Evolutionary conservation across 2,888 invertebrate species (phyloP).

Genomic region (Athripsodes cinereus): DNA sequence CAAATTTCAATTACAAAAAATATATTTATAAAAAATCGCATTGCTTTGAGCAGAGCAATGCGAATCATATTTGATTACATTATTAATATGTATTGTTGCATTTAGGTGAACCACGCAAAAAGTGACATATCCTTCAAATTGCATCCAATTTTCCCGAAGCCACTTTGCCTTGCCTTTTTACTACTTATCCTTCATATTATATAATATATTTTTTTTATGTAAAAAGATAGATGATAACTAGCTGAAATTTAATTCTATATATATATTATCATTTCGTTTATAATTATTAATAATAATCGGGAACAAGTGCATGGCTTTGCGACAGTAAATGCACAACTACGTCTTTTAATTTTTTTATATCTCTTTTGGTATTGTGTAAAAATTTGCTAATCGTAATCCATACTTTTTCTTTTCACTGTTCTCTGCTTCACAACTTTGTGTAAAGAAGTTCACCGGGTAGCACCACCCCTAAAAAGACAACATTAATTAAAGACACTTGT

Average conservation of each 20-base stretch:
- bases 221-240: background rate
- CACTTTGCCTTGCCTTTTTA: slow-evolving; percentile 15
- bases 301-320: slow-evolving; percentile 26
- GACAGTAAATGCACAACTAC: slow-evolving; percentile 22
- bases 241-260: background rate
- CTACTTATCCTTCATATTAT: slow-evolving; percentile 17
- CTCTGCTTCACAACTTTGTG: background rate
- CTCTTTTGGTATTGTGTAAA: slow-evolving; percentile 20
- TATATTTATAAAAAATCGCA: too few species aligned
- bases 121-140: slow-evolving; percentile 19
- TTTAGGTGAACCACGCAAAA: slow-evolving; percentile 21
- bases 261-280: background rate
- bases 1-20: too few species aligned
- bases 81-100: too few species aligned
- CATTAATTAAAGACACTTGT: background rate
- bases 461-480: slow-evolving; percentile 19
- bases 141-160: slow-evolving; percentile 23
- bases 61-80: too few species aligned
- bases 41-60: too few species aligned
- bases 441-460: slow-evolving; percentile 18
- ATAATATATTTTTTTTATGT: slow-evolving; percentile 6
- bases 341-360: slow-evolving; percentile 17
- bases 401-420: slow-evolving; percentile 1
- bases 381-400: background rate
- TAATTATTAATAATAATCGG: slow-evolving; percentile 9